Evolutionary conservation across 2,888 invertebrate species (phyloP).

Genomic region (Escarpia spicata): DNA sequence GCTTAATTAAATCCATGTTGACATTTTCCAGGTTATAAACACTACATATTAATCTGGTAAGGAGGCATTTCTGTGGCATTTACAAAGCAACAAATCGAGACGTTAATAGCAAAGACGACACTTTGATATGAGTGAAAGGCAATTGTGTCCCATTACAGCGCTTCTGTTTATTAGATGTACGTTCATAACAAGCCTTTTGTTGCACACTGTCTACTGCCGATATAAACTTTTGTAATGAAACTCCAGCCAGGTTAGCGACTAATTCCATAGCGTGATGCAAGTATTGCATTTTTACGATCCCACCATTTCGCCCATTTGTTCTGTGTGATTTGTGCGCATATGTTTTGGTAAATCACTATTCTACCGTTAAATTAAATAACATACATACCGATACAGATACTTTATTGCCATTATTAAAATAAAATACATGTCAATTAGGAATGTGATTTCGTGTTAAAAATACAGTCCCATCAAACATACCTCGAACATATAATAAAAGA

Average conservation of each 20-base stretch:
- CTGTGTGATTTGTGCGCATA: too few relatives aligned
- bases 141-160: background rate
- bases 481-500: too few relatives aligned
- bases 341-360: too few relatives aligned
- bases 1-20: background rate
- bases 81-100: background rate
- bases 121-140: background rate
- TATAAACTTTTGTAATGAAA: background rate
- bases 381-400: too few relatives aligned
- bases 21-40: background rate
- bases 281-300: too few relatives aligned
- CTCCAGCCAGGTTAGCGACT: background rate
- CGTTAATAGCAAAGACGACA: background rate
- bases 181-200: background rate
- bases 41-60: background rate
- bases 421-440: too few relatives aligned
- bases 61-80: background rate
- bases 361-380: too few relatives aligned
- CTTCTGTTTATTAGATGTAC: background rate
- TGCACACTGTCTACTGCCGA: background rate
- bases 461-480: too few relatives aligned
- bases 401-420: too few relatives aligned
- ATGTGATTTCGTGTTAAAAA: too few relatives aligned
- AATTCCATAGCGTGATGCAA: too few relatives aligned
- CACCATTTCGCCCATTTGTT: too few relatives aligned